phyloP scores from a whole-genome alignment of 1,140 invertebrate species.

The Andricus grossulariae region DNA sequence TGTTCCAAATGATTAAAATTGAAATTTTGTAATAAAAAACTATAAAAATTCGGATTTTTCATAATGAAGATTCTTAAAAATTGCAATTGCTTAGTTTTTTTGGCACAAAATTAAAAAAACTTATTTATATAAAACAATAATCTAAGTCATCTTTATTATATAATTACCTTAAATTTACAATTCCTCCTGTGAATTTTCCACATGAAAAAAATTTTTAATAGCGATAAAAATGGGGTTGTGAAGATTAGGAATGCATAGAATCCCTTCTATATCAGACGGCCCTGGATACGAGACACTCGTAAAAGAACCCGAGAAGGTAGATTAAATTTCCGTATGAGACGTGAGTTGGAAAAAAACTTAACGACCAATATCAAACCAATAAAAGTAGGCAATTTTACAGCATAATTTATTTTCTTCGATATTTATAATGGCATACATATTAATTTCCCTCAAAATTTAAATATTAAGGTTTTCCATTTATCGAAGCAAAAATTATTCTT shows the following conservation, averaged over 20 bases:
- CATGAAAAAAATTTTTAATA: neutral
- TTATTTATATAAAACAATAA: no score
- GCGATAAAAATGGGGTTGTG: neutral
- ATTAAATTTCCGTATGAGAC: conserved; percentile 4
- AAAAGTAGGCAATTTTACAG: neutral
- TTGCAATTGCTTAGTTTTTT: no score
- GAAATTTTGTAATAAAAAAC: no score
- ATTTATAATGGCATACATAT: neutral
- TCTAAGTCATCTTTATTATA: neutral
- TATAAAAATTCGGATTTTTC: no score
- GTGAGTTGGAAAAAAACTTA: neutral
- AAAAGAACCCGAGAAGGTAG: neutral
- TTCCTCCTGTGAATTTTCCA: neutral
- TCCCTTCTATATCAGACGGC: neutral
- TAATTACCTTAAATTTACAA: neutral
- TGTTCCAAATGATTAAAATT: no score
- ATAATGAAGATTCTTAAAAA: no score
- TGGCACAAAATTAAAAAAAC: no score
- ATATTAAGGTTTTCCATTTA: no score
- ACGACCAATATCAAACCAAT: neutral
- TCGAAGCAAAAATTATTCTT: neutral
- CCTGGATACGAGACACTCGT: neutral
- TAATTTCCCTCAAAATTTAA: neutral
- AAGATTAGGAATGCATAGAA: neutral
- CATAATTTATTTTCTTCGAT: neutral